Evolutionary conservation across 2,113 vertebrate species (phyloP).

Genomic region (Diadophis punctatus): DNA sequence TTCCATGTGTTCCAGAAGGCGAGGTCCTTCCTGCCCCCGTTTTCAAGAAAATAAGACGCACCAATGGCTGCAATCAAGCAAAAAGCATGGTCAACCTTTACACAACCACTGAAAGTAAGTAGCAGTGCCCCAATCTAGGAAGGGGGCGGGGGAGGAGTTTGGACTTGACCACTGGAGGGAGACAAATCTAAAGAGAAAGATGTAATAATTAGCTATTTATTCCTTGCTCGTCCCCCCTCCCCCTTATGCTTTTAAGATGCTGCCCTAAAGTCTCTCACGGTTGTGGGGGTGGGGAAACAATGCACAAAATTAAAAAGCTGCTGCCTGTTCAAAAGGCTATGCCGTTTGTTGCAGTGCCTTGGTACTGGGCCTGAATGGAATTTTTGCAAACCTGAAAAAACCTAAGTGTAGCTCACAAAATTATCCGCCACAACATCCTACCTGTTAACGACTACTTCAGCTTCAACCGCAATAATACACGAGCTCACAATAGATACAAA

Average conservation of each 20-base stretch:
- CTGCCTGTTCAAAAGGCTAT: background rate
- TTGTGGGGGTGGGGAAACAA: background rate
- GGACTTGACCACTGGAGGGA: conserved; percentile 44
- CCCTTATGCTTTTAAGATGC: background rate
- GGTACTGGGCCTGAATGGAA: background rate
- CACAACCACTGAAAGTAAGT: conserved; percentile 68
- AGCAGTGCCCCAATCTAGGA: conserved; percentile 11
- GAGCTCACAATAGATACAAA: too few species aligned
- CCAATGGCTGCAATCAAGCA: conserved; percentile 51
- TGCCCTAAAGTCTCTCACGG: background rate
- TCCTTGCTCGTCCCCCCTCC: too few species aligned
- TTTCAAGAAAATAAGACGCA: conserved; percentile 41
- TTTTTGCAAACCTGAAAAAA: background rate
- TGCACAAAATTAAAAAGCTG: background rate
- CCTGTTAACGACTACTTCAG: too few species aligned
- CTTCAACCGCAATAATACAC: too few species aligned
- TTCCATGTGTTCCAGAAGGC: conserved; percentile 59
- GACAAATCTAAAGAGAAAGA: background rate
- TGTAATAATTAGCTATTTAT: background rate
- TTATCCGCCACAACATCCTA: too few species aligned
- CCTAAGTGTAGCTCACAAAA: too few species aligned
- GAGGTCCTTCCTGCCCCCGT: conserved; percentile 36
- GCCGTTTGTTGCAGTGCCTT: background rate
- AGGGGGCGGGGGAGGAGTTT: background rate
- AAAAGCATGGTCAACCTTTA: conserved; percentile 73